These are phyloP conservation scores for Bovichtus variegatus DNA, from an alignment of 2,797 vertebrate species.

Conservation along the genomic window DNA sequence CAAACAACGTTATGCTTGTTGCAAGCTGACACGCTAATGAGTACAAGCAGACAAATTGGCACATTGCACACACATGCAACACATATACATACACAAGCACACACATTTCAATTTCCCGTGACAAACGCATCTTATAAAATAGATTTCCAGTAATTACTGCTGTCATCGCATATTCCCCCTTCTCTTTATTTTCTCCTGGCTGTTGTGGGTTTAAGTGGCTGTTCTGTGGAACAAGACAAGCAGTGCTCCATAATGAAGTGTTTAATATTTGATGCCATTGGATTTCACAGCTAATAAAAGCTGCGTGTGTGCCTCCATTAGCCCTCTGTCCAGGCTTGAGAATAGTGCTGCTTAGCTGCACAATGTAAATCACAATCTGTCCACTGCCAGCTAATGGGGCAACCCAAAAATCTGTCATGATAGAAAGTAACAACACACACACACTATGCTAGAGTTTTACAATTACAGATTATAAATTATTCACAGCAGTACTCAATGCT, in stretches of 20 bases:
- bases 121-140: slow-evolving; percentile 69
- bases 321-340: slow-evolving; percentile 72
- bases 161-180: slow-evolving; percentile 72
- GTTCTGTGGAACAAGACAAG: slow-evolving; percentile 82
- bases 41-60: slow-evolving; percentile 26
- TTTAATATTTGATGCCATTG: slow-evolving; percentile 87
- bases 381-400: slow-evolving; percentile 71
- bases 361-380: slow-evolving; percentile 81
- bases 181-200: slow-evolving; percentile 76
- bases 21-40: slow-evolving; percentile 47
- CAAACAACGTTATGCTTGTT: slow-evolving; percentile 52
- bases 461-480: slow-evolving; percentile 76
- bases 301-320: slow-evolving; percentile 81
- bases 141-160: slow-evolving; percentile 81
- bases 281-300: slow-evolving; percentile 87
- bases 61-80: neutral
- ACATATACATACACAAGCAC: slow-evolving; percentile 19
- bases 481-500: slow-evolving; percentile 67
- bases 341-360: slow-evolving; percentile 68
- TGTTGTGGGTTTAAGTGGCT: slow-evolving; percentile 85
- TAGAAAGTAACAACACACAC: slow-evolving; percentile 62
- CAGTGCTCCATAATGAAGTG: slow-evolving; percentile 84
- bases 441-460: slow-evolving; percentile 57
- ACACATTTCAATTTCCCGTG: slow-evolving; percentile 44
- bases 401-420: slow-evolving; percentile 70